These are phyloP conservation scores for Cebus imitator DNA, from an alignment of 2,113 vertebrate species.

Conservation along the genomic window DNA sequence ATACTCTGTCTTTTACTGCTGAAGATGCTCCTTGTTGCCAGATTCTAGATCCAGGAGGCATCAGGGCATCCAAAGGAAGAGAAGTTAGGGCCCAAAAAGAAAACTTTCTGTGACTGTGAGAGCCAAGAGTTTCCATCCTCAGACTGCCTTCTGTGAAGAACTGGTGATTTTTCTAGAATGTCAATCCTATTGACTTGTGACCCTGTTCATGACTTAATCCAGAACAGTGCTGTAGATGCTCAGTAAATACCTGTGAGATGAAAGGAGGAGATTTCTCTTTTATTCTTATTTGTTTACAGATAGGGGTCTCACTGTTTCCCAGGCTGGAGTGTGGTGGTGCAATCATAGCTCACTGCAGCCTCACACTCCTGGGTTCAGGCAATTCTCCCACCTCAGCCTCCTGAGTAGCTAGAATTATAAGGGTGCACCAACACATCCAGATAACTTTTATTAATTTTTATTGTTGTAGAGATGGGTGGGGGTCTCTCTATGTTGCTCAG, in stretches of 20 bases:
- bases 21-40: neutral
- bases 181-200: neutral
- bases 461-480: too few relatives aligned
- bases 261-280: neutral
- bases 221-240: neutral
- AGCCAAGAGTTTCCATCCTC: neutral
- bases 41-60: neutral
- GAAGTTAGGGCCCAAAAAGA: too few relatives aligned
- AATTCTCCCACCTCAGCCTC: too few relatives aligned
- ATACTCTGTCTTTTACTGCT: neutral
- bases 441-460: too few relatives aligned
- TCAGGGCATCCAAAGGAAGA: neutral
- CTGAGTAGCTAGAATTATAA: too few relatives aligned
- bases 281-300: too few relatives aligned
- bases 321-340: too few relatives aligned
- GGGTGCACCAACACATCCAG: too few relatives aligned
- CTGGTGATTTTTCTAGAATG: neutral
- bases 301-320: too few relatives aligned
- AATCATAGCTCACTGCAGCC: too few relatives aligned
- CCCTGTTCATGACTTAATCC: neutral
- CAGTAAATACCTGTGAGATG: neutral
- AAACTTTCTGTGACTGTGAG: neutral
- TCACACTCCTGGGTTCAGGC: too few relatives aligned
- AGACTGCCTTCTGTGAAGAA: neutral
- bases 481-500: too few relatives aligned